Evolutionary conservation across 2,797 vertebrate species (phyloP), one percentile per base, ranked within the genome.

Genomic region (Sebastes goodei): DNA sequence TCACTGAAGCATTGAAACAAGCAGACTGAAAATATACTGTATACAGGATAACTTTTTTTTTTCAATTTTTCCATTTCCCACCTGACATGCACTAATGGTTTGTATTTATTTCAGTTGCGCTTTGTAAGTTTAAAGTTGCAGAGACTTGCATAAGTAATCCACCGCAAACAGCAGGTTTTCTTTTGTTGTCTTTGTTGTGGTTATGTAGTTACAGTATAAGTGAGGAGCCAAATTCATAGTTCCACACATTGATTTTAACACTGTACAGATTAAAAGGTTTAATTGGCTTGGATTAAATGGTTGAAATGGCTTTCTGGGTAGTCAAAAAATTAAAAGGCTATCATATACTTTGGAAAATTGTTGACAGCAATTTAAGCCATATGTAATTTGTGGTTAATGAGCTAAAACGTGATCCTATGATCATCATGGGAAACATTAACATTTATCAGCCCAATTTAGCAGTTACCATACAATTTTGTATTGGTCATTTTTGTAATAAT

Each of bases 1-100:
- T 72, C 46, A 78, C 21, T 86, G 38, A 86, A 75, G 52, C 69
- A 52, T 30, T 56, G 61, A 73, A 64, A 74, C 17, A 68, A 76
- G 72, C 29, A 71, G 59, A 63, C 27, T 62, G 15, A 77, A 57
- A 76, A 70, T 59, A 53, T 57, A 27, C 25, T 65, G 10, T 14
- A 7, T 2, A 29, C 9, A n/a, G 12, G 52, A 60, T 32, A 20
- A 17, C 38, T 42, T 56, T 70, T 57, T 66, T 56, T 73, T 62
- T 70, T 14, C 29, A 32, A 23, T 33, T 5, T 65, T n/a, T n/a
- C 35, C 65, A 64, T 60, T 52, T 72, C 15, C n/a, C 9, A 10
- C 17, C 61, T 60, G 32, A 63, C n/a, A 55, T 67, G 25, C 56
- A 73, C 57, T n/a, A 42, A 7, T 33, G 56, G 15, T 71, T 68